Percentiles rank a stretch among this genome's conserved stretches.
Conservation (phyloP, 2,113 vertebrate species). For the Prietella phreatophila region DNA sequence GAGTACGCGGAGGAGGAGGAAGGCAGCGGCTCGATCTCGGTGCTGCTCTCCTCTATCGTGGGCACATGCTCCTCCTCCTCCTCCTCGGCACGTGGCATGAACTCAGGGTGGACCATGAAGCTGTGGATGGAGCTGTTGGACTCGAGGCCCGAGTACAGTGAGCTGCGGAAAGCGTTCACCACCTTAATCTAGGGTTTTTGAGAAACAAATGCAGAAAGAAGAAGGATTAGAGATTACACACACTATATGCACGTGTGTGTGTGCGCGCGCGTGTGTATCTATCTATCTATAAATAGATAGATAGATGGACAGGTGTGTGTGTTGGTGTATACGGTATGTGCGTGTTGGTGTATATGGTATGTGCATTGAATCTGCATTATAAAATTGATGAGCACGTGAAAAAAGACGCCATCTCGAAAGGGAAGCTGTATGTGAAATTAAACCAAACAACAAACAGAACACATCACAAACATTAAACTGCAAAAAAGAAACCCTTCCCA, state of each 20-base stretch:
- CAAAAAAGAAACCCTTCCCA: neutral
- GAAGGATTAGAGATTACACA: slow-evolving; percentile 41
- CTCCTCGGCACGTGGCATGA: slow-evolving; percentile 82
- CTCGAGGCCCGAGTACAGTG: slow-evolving; percentile 83
- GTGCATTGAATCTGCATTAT: slow-evolving; percentile 51
- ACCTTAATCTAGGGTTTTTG: slow-evolving; percentile 87
- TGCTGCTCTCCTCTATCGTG: slow-evolving; percentile 74
- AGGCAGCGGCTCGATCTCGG: slow-evolving; percentile 70
- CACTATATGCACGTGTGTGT: neutral
- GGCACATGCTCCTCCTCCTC: slow-evolving; percentile 69
- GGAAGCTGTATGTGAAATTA: slow-evolving; percentile 62
- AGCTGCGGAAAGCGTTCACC: slow-evolving; percentile 96
- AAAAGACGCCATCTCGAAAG: slow-evolving; percentile 54
- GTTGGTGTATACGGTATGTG: too few relatives aligned
- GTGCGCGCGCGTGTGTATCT: neutral
- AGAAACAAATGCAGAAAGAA: slow-evolving; percentile 32
- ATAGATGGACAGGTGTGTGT: neutral
- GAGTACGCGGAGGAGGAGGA: slow-evolving; percentile 55
- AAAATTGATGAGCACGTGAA: slow-evolving; percentile 47
- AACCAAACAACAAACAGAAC: slow-evolving; percentile 56
- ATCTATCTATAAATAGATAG: too few relatives aligned
- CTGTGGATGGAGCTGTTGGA: slow-evolving; percentile 93
- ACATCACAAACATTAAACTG: slow-evolving; percentile 47
- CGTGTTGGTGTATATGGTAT: neutral
- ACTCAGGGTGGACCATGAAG: slow-evolving; percentile 96